Conservation (phyloP, 2,888 invertebrate species). For the Ectemnius continuus region DNA sequence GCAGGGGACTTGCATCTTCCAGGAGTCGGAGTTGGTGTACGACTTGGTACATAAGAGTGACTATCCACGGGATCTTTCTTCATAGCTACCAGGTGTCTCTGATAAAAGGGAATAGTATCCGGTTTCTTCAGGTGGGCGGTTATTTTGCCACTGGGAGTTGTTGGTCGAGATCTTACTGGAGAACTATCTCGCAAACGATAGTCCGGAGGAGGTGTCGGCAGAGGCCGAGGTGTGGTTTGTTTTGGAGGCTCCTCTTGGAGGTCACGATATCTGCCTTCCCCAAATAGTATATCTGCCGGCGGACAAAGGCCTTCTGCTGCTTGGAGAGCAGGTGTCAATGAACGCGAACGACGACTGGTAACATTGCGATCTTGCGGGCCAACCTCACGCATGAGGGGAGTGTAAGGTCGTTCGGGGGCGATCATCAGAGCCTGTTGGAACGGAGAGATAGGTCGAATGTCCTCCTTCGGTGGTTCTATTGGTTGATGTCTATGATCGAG, state of each 20-base stretch:
- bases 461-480: constrained; percentile 79
- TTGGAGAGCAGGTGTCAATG: constrained; percentile 67
- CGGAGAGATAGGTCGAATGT: constrained; percentile 78
- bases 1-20: constrained; percentile 84
- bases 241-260: constrained; percentile 46
- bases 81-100: constrained; percentile 86
- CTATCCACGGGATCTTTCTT: constrained; percentile 68
- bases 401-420: constrained; percentile 83
- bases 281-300: constrained; percentile 72
- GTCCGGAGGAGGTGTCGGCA: constrained; percentile 75
- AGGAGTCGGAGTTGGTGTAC: constrained; percentile 73
- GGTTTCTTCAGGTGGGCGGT: constrained; percentile 82
- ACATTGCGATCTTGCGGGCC: constrained; percentile 56
- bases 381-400: constrained; percentile 80
- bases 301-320: constrained; percentile 66
- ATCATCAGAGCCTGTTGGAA: constrained; percentile 85
- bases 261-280: constrained; percentile 61
- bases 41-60: constrained; percentile 67
- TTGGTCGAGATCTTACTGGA: constrained; percentile 81
- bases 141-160: constrained; percentile 82
- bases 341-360: constrained; percentile 45
- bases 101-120: constrained; percentile 89
- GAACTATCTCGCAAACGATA: constrained; percentile 76
- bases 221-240: constrained; percentile 66
- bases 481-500: constrained; percentile 65